Conservation (phyloP, 2,888 invertebrate species). For the Balanococcus diminutus region DNA sequence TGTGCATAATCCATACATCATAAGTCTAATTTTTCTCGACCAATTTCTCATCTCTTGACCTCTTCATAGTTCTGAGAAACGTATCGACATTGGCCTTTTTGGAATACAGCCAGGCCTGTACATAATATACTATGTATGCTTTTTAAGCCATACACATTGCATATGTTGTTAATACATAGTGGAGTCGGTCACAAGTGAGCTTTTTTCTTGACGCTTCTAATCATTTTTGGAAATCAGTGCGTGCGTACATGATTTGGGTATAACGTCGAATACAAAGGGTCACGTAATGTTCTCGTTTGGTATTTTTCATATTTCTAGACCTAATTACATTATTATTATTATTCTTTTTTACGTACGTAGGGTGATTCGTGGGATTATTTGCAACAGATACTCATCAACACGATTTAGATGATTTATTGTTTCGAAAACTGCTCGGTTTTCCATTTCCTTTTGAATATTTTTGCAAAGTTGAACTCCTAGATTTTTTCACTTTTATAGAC, state of each 20-base stretch:
- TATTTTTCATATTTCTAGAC: not conserved
- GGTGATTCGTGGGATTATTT: not conserved
- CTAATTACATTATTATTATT: not conserved
- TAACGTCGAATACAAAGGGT: not conserved
- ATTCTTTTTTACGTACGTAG: too few relatives aligned
- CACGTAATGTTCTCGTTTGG: not conserved
- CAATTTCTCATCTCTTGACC: not conserved
- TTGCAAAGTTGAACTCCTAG: too few relatives aligned
- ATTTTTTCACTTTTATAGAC: not conserved
- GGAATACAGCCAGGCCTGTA: not conserved
- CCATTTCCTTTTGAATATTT: too few relatives aligned
- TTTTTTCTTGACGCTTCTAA: not conserved
- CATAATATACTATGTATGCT: not conserved
- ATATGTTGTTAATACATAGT: not conserved
- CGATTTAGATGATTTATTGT: not conserved
- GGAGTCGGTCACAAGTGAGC: not conserved
- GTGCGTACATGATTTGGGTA: not conserved
- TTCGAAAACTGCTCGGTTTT: not conserved
- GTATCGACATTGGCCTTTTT: conserved; percentile 33
- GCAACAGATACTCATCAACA: not conserved
- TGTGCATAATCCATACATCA: not conserved
- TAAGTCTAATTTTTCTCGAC: not conserved
- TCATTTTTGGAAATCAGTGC: not conserved
- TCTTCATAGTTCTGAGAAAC: not conserved
- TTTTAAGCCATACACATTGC: not conserved